phyloP scores from a whole-genome alignment of 2,888 invertebrate genomes.

The Muscina levida region DNA sequence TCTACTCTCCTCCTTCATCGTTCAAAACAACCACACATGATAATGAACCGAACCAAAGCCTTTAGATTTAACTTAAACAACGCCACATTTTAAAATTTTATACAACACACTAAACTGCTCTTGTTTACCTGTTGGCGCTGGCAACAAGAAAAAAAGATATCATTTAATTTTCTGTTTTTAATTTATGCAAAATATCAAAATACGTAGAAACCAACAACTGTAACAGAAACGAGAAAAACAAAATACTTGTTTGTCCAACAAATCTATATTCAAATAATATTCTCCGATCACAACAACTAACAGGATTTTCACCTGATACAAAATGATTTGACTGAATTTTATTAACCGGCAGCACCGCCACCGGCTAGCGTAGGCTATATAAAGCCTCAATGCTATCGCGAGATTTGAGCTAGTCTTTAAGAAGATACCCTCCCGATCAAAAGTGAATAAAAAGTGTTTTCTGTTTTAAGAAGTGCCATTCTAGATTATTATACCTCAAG shows the following conservation, averaged over 20 bases:
- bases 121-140: constrained; percentile 16
- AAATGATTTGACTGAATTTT: constrained; percentile 1
- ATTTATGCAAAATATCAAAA: constrained; percentile 54
- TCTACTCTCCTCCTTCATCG: background rate
- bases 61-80: too few species aligned
- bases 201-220: constrained; percentile 59
- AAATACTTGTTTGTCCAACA: constrained; percentile 75
- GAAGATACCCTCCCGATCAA: constrained; percentile 27
- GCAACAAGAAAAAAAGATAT: constrained; percentile 34
- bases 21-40: too few species aligned
- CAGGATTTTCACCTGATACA: constrained; percentile 72
- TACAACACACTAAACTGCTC: constrained; percentile 16
- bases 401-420: constrained; percentile 43
- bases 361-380: constrained; percentile 45
- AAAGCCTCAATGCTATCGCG: constrained; percentile 39
- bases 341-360: constrained; percentile 36
- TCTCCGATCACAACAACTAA: constrained; percentile 53
- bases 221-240: constrained; percentile 73
- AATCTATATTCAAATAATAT: constrained; percentile 73
- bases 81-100: constrained; percentile 23
- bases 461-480: constrained; percentile 55
- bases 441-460: constrained; percentile 25
- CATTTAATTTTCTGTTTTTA: constrained; percentile 43
- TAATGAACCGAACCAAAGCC: too few species aligned
- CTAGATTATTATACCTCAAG: constrained; percentile 49